A percentile compares a stretch with the other conserved stretches of the same genome.
phyloP scores from a whole-genome alignment of 2,888 invertebrate genomes.

The Aleiodes leptofemur region DNA sequence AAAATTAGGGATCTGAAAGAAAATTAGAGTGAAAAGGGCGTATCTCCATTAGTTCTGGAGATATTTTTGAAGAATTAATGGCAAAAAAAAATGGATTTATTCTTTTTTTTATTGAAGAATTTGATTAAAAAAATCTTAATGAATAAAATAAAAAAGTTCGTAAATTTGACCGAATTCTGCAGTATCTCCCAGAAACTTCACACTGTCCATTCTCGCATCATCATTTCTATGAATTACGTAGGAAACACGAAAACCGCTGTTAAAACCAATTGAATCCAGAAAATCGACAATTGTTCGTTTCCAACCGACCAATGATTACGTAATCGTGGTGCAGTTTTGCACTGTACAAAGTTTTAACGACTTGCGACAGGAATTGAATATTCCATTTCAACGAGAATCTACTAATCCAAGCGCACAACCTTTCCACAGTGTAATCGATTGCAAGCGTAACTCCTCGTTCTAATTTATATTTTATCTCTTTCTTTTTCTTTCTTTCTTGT shows the following conservation, averaged over 20 bases:
- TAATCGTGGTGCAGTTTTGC: slow-evolving; percentile 30
- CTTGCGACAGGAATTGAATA: slow-evolving; percentile 28
- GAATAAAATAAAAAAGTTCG: not conserved
- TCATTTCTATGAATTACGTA: slow-evolving; percentile 14
- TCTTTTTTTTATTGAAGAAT: too few relatives aligned
- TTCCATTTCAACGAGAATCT: slow-evolving; percentile 26
- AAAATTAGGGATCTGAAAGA: too few relatives aligned
- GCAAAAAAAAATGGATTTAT: too few relatives aligned
- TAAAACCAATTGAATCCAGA: slow-evolving; percentile 7
- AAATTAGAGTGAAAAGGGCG: too few relatives aligned
- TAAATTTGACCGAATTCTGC: not conserved
- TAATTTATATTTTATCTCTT: too few relatives aligned
- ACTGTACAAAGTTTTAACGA: slow-evolving; percentile 42
- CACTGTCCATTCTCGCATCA: not conserved
- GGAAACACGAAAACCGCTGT: not conserved
- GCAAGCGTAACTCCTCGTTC: not conserved
- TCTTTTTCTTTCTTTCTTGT: too few relatives aligned
- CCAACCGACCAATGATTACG: slow-evolving; percentile 32
- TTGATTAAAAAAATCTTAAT: too few relatives aligned
- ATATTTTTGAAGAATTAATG: too few relatives aligned
- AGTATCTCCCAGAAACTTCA: not conserved
- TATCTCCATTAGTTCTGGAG: not conserved
- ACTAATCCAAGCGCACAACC: slow-evolving; percentile 17
- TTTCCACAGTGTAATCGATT: slow-evolving; percentile 5
- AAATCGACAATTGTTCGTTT: slow-evolving; percentile 41